Evolutionary conservation across 2,888 invertebrate genomes (phyloP).

Genomic region (Erannis defoliaria): DNA sequence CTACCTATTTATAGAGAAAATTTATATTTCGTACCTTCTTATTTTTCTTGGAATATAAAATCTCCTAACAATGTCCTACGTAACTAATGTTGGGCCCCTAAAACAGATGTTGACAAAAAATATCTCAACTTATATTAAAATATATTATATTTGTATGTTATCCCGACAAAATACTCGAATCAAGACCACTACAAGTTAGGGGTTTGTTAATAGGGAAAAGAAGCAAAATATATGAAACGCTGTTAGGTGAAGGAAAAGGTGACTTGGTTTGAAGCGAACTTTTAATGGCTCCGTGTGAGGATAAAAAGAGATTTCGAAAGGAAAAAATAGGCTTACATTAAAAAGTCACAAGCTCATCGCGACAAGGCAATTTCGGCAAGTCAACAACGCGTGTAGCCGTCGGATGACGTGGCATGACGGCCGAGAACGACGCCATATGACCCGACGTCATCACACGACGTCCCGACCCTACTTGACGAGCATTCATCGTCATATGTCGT

Average conservation of each 20-base stretch:
- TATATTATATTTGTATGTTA: not conserved
- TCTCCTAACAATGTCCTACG: slow-evolving; percentile 30
- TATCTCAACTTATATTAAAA: not conserved
- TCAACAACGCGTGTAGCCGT: slow-evolving; percentile 69
- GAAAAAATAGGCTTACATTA: slow-evolving; percentile 57
- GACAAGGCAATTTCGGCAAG: slow-evolving; percentile 70
- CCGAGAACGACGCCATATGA: slow-evolving; percentile 51
- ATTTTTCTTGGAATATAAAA: slow-evolving; percentile 33
- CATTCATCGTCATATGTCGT: slow-evolving; percentile 65
- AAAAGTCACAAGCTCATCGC: slow-evolving; percentile 64
- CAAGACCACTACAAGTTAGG: not conserved
- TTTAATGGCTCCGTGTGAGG: slow-evolving; percentile 36
- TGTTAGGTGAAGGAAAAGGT: slow-evolving; percentile 3
- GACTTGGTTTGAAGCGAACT: slow-evolving; percentile 14
- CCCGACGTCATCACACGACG: slow-evolving; percentile 56
- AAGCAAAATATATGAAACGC: slow-evolving; percentile 1
- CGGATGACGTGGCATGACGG: slow-evolving; percentile 65
- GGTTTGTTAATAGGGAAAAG: slow-evolving; percentile 2
- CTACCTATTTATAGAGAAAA: slow-evolving; percentile 9
- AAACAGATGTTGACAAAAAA: slow-evolving; percentile 14
- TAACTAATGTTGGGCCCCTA: slow-evolving; percentile 25
- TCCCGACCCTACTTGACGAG: slow-evolving; percentile 53
- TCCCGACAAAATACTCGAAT: not conserved
- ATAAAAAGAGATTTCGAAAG: slow-evolving; percentile 54
- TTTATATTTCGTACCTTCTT: slow-evolving; percentile 27